phyloP scores from a whole-genome alignment of 2,797 vertebrate species.

The Pteronotus mesoamericanus region DNA sequence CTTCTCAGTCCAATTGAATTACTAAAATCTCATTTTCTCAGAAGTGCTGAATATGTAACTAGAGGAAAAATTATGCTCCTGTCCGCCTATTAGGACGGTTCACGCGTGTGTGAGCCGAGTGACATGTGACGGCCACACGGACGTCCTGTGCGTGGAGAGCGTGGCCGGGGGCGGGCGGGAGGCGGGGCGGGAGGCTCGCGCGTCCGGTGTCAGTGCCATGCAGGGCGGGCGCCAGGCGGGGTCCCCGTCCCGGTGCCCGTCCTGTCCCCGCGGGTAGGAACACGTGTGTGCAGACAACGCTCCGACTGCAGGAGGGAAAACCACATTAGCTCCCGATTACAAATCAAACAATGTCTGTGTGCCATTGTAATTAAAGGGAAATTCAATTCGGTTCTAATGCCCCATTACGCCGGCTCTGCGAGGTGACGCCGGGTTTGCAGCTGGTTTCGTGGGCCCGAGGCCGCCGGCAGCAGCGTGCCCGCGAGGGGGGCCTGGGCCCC shows the following conservation, averaged over 20 bases:
- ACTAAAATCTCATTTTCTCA: slow-evolving; percentile 94
- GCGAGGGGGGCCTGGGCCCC: background rate
- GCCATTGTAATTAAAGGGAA: slow-evolving; percentile 85
- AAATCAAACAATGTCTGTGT: slow-evolving; percentile 85
- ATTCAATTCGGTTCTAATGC: slow-evolving; percentile 84
- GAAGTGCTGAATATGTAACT: slow-evolving; percentile 94
- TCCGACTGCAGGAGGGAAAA: background rate
- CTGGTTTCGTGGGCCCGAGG: background rate
- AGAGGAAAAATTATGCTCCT: slow-evolving; percentile 86
- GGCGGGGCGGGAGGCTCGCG: fast-evolving
- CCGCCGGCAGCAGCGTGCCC: background rate
- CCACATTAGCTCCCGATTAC: slow-evolving; percentile 80
- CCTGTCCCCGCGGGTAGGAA: slow-evolving; percentile 39
- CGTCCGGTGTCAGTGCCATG: fast-evolving
- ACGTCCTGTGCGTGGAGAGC: background rate
- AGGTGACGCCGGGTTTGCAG: background rate
- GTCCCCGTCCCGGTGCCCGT: background rate
- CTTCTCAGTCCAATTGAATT: slow-evolving; percentile 92
- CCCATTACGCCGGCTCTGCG: slow-evolving; percentile 77
- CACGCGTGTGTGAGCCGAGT: slow-evolving; percentile 50
- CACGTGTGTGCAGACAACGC: slow-evolving; percentile 39
- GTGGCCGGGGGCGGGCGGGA: background rate
- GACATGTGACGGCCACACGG: background rate
- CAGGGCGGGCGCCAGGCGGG: background rate
- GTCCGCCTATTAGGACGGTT: slow-evolving; percentile 84